Conservation (phyloP, 2,888 invertebrate species). For the Notocelia uddmanniana region DNA sequence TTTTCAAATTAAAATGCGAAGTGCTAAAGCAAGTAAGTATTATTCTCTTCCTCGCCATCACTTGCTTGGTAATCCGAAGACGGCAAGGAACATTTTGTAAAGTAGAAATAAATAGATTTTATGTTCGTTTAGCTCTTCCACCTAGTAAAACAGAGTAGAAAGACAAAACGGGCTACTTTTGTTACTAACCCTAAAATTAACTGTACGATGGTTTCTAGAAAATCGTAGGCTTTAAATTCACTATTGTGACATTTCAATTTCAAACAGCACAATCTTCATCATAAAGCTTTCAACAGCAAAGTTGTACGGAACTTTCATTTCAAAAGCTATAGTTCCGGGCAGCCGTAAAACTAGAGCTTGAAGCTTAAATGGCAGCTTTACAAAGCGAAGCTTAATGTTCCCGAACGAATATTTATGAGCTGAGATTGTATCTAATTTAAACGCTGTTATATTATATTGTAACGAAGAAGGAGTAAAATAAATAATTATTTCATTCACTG, state of each 20-base stretch:
- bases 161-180: no score
- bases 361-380: slow-evolving; percentile 26
- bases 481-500: no score
- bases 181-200: no score
- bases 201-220: background rate
- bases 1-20: no score
- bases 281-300: slow-evolving; percentile 35
- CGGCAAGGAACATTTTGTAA: no score
- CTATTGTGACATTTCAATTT: slow-evolving; percentile 3
- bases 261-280: background rate
- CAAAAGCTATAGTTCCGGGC: slow-evolving; percentile 31
- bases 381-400: slow-evolving; percentile 20
- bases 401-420: slow-evolving; percentile 33
- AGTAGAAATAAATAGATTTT: no score
- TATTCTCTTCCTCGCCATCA: no score
- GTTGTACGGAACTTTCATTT: slow-evolving; percentile 40
- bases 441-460: background rate
- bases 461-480: no score
- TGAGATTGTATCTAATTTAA: background rate
- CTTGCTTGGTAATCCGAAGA: no score
- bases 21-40: no score
- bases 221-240: background rate
- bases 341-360: slow-evolving; percentile 31
- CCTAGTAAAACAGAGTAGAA: no score
- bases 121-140: no score